Evolutionary conservation across 2,113 vertebrate species (phyloP).

Genomic region (Riparia riparia): DNA sequence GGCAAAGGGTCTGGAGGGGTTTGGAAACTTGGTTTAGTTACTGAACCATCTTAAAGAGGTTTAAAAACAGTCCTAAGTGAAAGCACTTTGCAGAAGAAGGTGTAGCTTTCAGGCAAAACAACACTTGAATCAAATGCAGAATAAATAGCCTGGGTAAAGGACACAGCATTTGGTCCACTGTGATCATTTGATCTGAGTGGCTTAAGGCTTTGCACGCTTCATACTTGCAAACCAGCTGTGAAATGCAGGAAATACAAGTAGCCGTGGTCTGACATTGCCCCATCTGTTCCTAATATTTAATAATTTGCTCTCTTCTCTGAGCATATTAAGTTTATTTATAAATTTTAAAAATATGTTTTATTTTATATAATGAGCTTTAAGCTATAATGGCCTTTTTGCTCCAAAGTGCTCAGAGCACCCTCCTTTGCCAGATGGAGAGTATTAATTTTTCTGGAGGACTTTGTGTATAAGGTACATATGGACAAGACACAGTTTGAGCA

Average conservation of each 20-base stretch:
- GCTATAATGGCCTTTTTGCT: slow-evolving; percentile 39
- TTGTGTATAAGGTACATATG: slow-evolving; percentile 14
- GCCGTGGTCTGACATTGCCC: slow-evolving; percentile 8
- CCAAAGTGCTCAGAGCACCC: slow-evolving; percentile 24
- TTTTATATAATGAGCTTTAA: slow-evolving; percentile 61
- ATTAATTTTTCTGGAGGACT: slow-evolving; percentile 50
- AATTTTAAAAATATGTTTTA: slow-evolving; percentile 41
- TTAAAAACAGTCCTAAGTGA: background rate
- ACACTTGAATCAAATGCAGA: slow-evolving; percentile 24
- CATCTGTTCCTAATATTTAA: slow-evolving; percentile 72
- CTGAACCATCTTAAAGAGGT: background rate
- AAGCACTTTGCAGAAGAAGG: slow-evolving; percentile 21
- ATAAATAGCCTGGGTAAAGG: slow-evolving; percentile 36
- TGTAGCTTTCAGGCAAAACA: slow-evolving; percentile 29
- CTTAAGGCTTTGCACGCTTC: slow-evolving; percentile 26
- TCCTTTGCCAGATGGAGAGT: background rate
- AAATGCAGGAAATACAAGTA: slow-evolving; percentile 64
- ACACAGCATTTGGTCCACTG: slow-evolving; percentile 6
- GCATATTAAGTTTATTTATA: slow-evolving; percentile 58
- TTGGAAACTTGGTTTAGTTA: background rate
- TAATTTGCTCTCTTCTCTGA: slow-evolving; percentile 66
- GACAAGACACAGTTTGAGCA: background rate
- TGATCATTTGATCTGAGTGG: slow-evolving; percentile 34
- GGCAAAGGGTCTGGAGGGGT: background rate
- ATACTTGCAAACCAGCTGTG: slow-evolving; percentile 41